Base-by-base conservation (phyloP, 2,797 vertebrate genomes). In the Dallia pectoralis region DNA sequence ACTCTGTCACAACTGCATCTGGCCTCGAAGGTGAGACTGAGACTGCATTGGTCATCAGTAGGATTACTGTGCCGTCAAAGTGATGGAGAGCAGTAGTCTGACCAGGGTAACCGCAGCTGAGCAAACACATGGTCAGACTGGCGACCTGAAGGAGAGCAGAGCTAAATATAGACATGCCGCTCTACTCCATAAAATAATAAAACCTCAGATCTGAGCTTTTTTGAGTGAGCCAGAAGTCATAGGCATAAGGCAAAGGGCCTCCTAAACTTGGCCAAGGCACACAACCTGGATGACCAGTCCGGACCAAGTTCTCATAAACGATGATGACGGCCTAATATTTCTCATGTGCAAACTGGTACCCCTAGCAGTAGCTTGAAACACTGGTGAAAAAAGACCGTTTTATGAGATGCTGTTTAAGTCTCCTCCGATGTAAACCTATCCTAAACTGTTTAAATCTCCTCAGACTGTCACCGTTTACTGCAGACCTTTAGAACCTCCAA, bases 231-330 rank as follows among this genome's bases (percentile, higher is more conserved):
- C 62, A 72, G 19, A 47, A 65, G 71, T 29, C 47, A n/a, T 66
- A 25, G 22, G 53, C 53, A 25, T 22, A 25, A 59, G 53, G 25
- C 22, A 25, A 59, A 59, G 53, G 22, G 65, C 78, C 6, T 79
- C 48, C 79, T 69, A 67, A 74, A 74, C 71, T 80, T 82, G 73
- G 82, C 77, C 66, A 22, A 25, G 12, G 53, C 53, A 59, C 53
- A 9, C 22, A 3, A 59, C 22, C 22, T 59, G 22, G 9, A 4
- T 59, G 53, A 25, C 25, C 22, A 56, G 40, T 44, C 8, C 1
- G 14, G 14, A 44, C 12, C 5, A 40, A 40, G 36, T 40, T 40
- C 36, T 40, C 36, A 40, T 2, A 4, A 40, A 44, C 40, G 14
- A 3, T 11, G 40, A 44, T 44, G 40, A 44, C n/a, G n/a, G n/a